Evolutionary conservation across 2,113 vertebrate species (phyloP).

Genomic region (Pampusana beccarii): DNA sequence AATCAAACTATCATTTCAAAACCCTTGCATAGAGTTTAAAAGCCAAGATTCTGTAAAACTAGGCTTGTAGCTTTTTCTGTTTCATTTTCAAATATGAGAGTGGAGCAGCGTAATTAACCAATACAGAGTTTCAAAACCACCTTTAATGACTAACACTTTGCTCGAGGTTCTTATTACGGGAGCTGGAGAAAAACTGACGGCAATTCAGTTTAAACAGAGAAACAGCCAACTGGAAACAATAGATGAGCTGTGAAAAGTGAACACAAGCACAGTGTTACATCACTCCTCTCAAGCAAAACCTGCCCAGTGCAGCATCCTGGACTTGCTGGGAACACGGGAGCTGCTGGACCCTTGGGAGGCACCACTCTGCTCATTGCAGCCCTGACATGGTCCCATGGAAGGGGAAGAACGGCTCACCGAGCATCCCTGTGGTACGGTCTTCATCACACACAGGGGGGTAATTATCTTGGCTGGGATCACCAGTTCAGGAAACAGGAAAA

Average conservation of each 20-base stretch:
- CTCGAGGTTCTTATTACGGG: not conserved
- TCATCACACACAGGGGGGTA: not conserved
- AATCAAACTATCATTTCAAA: not conserved
- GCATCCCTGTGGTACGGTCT: not conserved
- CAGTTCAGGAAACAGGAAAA: slow-evolving; percentile 11
- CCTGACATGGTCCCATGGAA: accelerated
- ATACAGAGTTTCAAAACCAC: not conserved
- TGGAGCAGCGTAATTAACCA: not conserved
- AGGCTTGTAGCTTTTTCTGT: not conserved
- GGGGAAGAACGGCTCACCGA: accelerated
- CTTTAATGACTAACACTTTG: not conserved
- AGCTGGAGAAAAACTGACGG: not conserved
- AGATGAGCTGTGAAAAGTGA: not conserved
- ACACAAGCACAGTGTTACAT: accelerated
- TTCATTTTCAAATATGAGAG: not conserved
- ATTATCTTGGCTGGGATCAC: not conserved
- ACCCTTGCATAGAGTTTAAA: not conserved
- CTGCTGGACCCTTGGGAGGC: not conserved
- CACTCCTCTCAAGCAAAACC: not conserved
- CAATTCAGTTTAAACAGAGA: not conserved
- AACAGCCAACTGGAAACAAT: not conserved
- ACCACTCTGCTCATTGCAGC: not conserved
- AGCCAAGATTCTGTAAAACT: accelerated
- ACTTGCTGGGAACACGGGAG: not conserved
- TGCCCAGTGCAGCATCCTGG: not conserved